Evolutionary conservation across 2,888 invertebrate species (phyloP), one percentile per base, ranked within the genome.

Genomic region (Athripsodes cinereus): DNA sequence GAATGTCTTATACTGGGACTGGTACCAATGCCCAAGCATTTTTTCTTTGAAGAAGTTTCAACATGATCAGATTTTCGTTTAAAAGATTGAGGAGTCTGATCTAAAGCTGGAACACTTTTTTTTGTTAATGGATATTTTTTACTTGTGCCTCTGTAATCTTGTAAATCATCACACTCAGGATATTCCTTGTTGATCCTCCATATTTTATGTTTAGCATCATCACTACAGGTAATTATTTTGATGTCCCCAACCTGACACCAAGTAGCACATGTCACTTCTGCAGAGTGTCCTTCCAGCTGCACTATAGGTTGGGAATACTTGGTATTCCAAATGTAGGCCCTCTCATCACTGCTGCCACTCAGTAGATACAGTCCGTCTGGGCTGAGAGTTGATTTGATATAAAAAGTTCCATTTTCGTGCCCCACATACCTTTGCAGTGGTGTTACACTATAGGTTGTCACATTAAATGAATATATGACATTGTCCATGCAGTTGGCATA

Each of bases 401-500:
- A 95, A 74, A 91, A 94, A 0, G 91, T 87, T 55, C 83, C 81
- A 71, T 87, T 90, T 66, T 86, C 81, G 70, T 92, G 87, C 0
- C 95, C 95, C 13, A 75, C 72, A 68, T 86, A 87, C 51, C 78
- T 72, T 66, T 80, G 82, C 58, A 85, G 71, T 0, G 92, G 90
- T 55, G 84, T 71, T 13, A 81, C 71, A 67, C 81, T 76, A 69
- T 86, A 88, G 0, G 87, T 83, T 2, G 84, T 78, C 54, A 92
- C 74, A 70, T 94, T 91, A 70, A 88, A 95, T 69, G 89, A 86
- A 70, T 94, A 94, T 61, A 96, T 88, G 50, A 84, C 84, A 69
- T 87, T 86, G 71, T 94, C 92, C 81, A 92, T 87, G 71, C 93
- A 93, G 72, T 87, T 92, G 6, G 91, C 94, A 74, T 89, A 95